Base-by-base conservation (phyloP, 35 echinoderm and acorn worm genomes). In the Apostichopus japonicus region DNA sequence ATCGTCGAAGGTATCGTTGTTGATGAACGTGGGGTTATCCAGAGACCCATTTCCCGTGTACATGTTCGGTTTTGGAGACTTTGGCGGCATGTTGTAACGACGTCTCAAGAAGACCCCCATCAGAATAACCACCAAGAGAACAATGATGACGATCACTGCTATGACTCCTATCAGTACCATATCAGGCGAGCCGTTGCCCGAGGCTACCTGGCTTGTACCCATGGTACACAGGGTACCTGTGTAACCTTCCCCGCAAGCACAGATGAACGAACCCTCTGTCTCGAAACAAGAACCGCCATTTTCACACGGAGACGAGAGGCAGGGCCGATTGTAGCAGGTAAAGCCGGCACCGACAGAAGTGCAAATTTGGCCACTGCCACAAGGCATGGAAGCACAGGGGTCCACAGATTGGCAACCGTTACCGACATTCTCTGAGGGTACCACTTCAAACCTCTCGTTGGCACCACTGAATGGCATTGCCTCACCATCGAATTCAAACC, bases 401-500 rank as follows among this genome's bases (percentile, higher is more conserved):
- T 89, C 87, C 17, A 80, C 81, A 24, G 23, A 14, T 54, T 13
- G 27, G 52, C 97, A 96, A 6, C 93, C 95, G 58, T 86, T 77
- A 17, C 87, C 95, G 10, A 93, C 90, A 65, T 79, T 94, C 11
- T 87, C 91, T 51, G 95, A 96, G 79, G 95, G 95, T 73, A 92
- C 78, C 24, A 95, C 97, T 52, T 93, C 93, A 92, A 99, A 96
- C 86, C 87, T 93, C 55, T 96, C 87, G 76, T 93, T 96, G 70
- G 80, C 93, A 56, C 97, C 97, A 92, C 93, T 95, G 57, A 96
- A 92, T 17, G 97, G 97, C 77, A 99, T 81, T 53, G 87, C 87
- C 84, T 91, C 83, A 88, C 91, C 97, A 89, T 99, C 95, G 70
- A 99, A 79, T 77, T 93, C 76, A 55, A 99, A 96, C 23, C 72